phyloP scores from a whole-genome alignment of 64 coral and sea anemone genomes.

The Stichodactyla helianthus region DNA sequence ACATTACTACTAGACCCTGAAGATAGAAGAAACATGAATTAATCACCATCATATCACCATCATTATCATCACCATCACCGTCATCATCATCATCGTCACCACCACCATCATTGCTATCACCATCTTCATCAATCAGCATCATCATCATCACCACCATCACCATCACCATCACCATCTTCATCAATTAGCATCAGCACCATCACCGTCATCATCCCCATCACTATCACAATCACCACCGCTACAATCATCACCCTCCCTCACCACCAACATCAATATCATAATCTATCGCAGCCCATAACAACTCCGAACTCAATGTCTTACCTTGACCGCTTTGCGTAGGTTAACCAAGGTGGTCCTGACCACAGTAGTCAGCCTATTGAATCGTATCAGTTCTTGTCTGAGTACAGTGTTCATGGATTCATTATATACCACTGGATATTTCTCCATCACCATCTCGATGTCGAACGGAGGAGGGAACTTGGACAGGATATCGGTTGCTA shows the following conservation, averaged over 20 bases:
- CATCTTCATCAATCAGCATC: neutral
- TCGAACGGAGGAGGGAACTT: constrained; percentile 94
- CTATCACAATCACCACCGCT: neutral
- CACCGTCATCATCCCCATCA: neutral
- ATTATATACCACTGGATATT: constrained; percentile 90
- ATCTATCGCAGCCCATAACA: neutral
- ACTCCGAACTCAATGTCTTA: constrained; percentile 1
- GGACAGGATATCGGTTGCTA: constrained; percentile 81
- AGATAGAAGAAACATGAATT: neutral
- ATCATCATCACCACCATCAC: neutral
- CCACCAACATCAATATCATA: neutral
- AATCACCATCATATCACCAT: neutral
- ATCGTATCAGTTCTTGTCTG: constrained; percentile 93
- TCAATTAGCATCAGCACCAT: neutral
- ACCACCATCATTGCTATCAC: neutral
- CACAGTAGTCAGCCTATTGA: constrained; percentile 84
- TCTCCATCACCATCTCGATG: constrained; percentile 88
- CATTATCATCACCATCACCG: neutral
- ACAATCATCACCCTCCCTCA: neutral
- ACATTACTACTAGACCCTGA: constrained; percentile 97
- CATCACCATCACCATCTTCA: neutral
- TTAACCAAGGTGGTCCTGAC: constrained; percentile 70
- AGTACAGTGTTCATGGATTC: constrained; percentile 99
- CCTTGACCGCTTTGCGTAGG: constrained; percentile 91
- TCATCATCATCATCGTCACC: neutral